Conservation (phyloP, 64 coral and sea anemone species). For the Stylophora pistillata region DNA sequence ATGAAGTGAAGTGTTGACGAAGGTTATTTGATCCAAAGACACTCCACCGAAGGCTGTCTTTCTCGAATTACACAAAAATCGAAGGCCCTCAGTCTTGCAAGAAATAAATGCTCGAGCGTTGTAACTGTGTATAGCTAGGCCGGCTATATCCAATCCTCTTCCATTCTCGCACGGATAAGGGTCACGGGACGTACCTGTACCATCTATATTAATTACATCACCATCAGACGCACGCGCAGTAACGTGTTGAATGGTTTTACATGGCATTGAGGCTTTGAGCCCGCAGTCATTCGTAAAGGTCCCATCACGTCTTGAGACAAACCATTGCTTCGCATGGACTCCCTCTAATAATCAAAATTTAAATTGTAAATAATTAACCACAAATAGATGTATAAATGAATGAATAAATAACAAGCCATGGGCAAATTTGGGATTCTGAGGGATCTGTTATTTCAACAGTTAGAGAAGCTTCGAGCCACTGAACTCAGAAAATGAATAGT, state of each 20-base stretch:
- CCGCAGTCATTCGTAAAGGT: neutral
- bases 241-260: neutral
- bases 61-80: neutral
- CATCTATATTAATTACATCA: constrained; percentile 39
- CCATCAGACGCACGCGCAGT: neutral
- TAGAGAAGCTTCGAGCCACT: too few species aligned
- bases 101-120: neutral
- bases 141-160: neutral
- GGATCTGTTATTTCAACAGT: too few species aligned
- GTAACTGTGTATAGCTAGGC: neutral
- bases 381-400: too few species aligned
- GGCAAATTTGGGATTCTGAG: too few species aligned
- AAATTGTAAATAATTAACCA: too few species aligned
- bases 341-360: too few species aligned
- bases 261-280: neutral
- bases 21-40: constrained; percentile 25
- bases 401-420: too few species aligned
- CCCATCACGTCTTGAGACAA: constrained; percentile 25
- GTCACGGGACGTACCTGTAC: constrained; percentile 18
- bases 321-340: neutral
- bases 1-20: neutral
- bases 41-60: neutral
- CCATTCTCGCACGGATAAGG: constrained; percentile 25
- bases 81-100: neutral
- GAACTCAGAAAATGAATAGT: too few species aligned